A percentile compares a stretch with the other conserved stretches of the same genome.
Conservation (phyloP, 1,140 invertebrate genomes). For the Holotrichia oblita region DNA sequence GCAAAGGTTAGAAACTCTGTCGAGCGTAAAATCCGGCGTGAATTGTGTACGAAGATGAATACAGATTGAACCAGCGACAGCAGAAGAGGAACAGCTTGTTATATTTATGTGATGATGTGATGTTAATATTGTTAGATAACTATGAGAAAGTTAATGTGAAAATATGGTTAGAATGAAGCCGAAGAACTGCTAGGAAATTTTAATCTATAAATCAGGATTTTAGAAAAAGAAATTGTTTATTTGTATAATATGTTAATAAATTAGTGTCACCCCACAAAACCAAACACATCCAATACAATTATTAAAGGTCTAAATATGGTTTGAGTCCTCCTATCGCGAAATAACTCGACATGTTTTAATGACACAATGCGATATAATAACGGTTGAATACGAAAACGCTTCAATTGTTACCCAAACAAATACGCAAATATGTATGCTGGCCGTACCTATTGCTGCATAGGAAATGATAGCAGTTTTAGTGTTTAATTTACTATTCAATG, state of each 20-base stretch:
- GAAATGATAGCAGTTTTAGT: conserved; percentile 49
- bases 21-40: conserved; percentile 11
- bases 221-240: no score
- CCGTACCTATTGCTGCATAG: conserved; percentile 33
- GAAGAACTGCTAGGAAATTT: no score
- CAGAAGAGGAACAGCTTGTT: no score
- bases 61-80: no score
- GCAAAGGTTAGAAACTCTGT: conserved; percentile 22
- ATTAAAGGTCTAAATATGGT: background rate
- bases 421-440: background rate
- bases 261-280: no score
- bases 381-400: conserved; percentile 33
- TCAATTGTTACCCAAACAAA: conserved; percentile 34
- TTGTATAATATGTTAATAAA: no score
- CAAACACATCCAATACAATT: background rate
- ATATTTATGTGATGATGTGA: no score
- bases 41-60: no score
- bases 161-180: no score
- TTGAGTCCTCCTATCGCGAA: background rate
- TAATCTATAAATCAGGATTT: no score
- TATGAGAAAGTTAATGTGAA: no score
- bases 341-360: conserved; percentile 25
- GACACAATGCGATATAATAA: conserved; percentile 36
- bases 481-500: conserved; percentile 53
- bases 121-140: no score